Evolutionary conservation across 2,113 vertebrate genomes (phyloP).

Genomic region (Penelope pileata): DNA sequence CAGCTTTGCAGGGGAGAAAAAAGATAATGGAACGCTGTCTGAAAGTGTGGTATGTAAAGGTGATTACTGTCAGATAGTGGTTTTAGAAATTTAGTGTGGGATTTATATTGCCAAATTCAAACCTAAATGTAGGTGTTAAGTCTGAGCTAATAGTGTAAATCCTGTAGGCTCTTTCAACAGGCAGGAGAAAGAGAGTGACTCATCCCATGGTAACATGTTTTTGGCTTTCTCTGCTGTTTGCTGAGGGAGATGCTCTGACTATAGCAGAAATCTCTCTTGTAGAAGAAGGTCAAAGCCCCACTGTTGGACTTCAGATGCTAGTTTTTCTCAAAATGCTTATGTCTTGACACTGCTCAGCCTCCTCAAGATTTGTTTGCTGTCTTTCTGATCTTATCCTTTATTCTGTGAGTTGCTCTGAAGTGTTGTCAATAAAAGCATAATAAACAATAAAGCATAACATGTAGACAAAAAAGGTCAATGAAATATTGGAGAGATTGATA

Average conservation of each 20-base stretch:
- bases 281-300: neutral
- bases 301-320: neutral
- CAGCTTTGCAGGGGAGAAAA: neutral
- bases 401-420: neutral
- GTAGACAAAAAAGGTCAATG: neutral
- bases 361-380: neutral
- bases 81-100: slow-evolving; percentile 8
- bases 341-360: neutral
- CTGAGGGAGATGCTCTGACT: neutral
- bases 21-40: neutral
- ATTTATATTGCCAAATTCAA: slow-evolving; percentile 34
- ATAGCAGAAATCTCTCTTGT: neutral
- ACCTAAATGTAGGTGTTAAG: slow-evolving; percentile 31
- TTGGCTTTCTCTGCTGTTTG: neutral
- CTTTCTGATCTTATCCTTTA: neutral
- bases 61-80: neutral
- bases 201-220: neutral
- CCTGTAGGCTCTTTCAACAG: neutral
- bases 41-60: neutral
- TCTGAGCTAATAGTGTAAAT: slow-evolving; percentile 35
- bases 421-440: neutral
- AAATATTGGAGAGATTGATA: neutral
- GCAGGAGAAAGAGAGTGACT: slow-evolving; percentile 4
- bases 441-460: fast-evolving
- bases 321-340: neutral